These are phyloP conservation scores for Apeira syringaria DNA, from an alignment of 2,888 invertebrate genomes.

Conservation along the genomic window DNA sequence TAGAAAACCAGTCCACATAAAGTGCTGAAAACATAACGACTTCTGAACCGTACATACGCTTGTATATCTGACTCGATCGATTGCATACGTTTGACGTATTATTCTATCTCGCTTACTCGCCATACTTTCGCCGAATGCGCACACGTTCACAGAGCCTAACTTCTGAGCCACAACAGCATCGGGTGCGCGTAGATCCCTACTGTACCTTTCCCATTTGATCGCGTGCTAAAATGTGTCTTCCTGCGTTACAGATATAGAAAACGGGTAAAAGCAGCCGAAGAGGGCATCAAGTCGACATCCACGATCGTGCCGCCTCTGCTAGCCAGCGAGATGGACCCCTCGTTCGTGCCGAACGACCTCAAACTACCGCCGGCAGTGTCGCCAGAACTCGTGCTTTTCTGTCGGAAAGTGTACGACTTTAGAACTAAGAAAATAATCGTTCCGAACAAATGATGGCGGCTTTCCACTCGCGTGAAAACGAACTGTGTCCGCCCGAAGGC, in stretches of 20 bases:
- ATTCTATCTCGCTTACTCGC: too few species aligned
- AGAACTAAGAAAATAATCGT: conserved; percentile 90
- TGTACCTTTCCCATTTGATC: too few species aligned
- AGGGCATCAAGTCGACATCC: conserved; percentile 87
- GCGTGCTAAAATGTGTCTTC: too few species aligned
- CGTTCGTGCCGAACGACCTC: conserved; percentile 77
- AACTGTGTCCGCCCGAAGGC: conserved; percentile 27
- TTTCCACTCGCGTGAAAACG: conserved; percentile 12
- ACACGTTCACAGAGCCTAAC: too few species aligned
- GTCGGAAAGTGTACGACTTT: conserved; percentile 96
- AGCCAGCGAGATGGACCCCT: conserved; percentile 82
- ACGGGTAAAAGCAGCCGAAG: conserved; percentile 90
- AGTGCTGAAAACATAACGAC: too few species aligned
- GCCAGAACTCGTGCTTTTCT: conserved; percentile 95
- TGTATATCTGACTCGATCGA: too few species aligned
- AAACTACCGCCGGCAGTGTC: conserved; percentile 85
- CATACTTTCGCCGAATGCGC: too few species aligned
- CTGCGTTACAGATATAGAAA: conserved; percentile 89
- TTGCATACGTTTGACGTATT: too few species aligned
- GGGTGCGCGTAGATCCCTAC: too few species aligned
- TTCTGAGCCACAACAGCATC: too few species aligned
- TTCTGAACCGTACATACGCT: too few species aligned
- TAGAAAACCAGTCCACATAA: too few species aligned
- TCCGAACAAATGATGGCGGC: conserved; percentile 66
- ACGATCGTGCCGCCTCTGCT: conserved; percentile 89